Percentiles rank a stretch among this genome's conserved stretches.
phyloP scores from a whole-genome alignment of 2,797 vertebrate genomes.

The Pachyuromys duprasi region DNA sequence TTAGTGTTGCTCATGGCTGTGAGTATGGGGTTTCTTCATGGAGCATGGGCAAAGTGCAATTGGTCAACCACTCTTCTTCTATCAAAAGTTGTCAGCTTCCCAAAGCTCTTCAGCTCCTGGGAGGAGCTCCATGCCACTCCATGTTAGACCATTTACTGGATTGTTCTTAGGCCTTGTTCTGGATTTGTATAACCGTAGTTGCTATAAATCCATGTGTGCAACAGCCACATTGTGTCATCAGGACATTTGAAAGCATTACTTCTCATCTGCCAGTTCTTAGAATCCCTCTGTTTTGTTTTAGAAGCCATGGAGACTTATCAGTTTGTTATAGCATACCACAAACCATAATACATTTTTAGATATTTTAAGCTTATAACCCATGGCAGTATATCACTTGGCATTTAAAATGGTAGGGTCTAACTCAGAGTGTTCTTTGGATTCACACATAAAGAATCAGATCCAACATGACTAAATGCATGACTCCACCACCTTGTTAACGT shows the following conservation, averaged over 20 bases:
- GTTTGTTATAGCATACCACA: neutral
- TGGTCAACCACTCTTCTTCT: neutral
- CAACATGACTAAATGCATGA: slow-evolving; percentile 41
- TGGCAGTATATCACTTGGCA: neutral
- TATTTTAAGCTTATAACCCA: neutral
- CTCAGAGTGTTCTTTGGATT: slow-evolving; percentile 2
- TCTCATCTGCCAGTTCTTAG: neutral
- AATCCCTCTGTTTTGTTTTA: neutral
- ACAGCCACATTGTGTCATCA: neutral
- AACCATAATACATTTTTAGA: neutral
- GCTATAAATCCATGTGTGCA: too few species aligned
- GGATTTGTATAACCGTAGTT: too few species aligned
- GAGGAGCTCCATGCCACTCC: neutral
- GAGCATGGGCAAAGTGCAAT: neutral
- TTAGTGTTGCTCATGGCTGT: neutral
- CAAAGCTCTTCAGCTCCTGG: too few species aligned
- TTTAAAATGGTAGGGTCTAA: neutral
- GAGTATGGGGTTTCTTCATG: neutral
- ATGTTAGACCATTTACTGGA: neutral
- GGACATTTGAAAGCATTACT: neutral
- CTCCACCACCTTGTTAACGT: slow-evolving; percentile 1
- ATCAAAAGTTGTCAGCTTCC: too few species aligned
- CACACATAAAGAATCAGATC: neutral
- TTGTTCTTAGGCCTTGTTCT: neutral
- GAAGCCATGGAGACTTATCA: neutral